Conservation (phyloP, 2,113 vertebrate genomes). For the Elgaria multicarinata region DNA sequence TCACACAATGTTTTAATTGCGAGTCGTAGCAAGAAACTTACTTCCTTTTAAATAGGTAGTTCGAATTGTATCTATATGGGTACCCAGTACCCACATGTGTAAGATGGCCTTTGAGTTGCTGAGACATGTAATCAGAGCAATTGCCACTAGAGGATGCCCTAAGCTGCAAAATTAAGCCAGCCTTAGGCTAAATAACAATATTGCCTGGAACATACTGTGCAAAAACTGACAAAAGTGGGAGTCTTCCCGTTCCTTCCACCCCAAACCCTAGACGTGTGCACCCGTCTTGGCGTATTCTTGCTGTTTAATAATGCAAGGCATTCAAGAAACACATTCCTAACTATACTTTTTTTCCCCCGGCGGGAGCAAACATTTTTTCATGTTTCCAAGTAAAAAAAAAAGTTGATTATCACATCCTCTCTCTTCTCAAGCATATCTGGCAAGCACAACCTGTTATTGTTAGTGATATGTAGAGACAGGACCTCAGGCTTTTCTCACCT, state of each 20-base stretch:
- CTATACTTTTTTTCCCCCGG: neutral
- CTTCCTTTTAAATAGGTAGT: neutral
- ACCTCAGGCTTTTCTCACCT: neutral
- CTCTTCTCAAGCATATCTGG: neutral
- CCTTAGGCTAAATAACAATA: neutral
- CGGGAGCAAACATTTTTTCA: neutral
- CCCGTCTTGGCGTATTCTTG: neutral
- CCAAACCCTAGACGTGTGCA: neutral
- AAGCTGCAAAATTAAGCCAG: constrained; percentile 23
- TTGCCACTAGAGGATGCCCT: constrained; percentile 44
- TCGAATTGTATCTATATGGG: neutral
- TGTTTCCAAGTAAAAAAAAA: neutral
- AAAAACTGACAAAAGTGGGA: neutral
- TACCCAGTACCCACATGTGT: too few species aligned
- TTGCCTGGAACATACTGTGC: neutral
- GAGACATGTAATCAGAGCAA: neutral
- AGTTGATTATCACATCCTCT: neutral
- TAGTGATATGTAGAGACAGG: neutral
- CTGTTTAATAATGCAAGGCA: neutral
- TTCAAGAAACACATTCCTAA: neutral
- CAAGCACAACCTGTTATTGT: neutral
- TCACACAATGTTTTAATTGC: neutral
- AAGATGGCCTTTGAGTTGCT: neutral
- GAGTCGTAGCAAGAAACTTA: neutral
- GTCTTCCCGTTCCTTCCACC: neutral